Evolutionary conservation across 2,888 invertebrate species (phyloP).

Genomic region (Ophion obscuratus): DNA sequence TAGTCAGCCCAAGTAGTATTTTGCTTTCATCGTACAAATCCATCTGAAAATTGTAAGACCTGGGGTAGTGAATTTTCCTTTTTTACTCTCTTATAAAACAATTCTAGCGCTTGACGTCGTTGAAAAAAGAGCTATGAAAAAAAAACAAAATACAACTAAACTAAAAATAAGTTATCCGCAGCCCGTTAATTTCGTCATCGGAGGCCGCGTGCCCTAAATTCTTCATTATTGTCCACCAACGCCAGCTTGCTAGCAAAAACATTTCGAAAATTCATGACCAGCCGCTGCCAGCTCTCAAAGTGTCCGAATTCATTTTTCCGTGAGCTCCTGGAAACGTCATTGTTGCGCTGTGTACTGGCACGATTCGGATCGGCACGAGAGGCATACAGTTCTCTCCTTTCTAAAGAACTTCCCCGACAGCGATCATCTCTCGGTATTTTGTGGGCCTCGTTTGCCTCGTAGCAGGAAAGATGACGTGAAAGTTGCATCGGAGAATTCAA

Average conservation of each 20-base stretch:
- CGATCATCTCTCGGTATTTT: constrained; percentile 8
- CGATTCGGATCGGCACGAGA: constrained; percentile 18
- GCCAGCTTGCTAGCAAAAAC: not conserved
- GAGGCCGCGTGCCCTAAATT: not conserved
- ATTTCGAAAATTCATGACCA: not conserved
- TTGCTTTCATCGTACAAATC: too few species aligned
- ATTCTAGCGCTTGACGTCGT: not conserved
- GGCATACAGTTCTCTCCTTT: not conserved
- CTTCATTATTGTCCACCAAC: not conserved
- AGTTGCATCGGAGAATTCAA: constrained; percentile 14
- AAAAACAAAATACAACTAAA: not conserved
- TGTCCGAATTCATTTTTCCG: not conserved
- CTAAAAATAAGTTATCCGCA: not conserved
- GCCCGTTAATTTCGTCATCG: not conserved
- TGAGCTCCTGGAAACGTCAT: not conserved
- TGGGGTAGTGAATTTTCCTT: too few species aligned
- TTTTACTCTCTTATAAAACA: too few species aligned
- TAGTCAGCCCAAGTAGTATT: too few species aligned
- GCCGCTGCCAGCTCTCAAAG: not conserved
- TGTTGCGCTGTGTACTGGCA: constrained; percentile 9
- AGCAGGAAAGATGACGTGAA: constrained; percentile 30
- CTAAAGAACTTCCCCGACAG: constrained; percentile 3
- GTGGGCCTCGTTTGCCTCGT: not conserved
- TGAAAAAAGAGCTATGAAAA: not conserved
- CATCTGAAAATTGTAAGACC: too few species aligned